Evolutionary conservation across 2,888 invertebrate species (phyloP).

Genomic region (Nephrotoma guestfalica): DNA sequence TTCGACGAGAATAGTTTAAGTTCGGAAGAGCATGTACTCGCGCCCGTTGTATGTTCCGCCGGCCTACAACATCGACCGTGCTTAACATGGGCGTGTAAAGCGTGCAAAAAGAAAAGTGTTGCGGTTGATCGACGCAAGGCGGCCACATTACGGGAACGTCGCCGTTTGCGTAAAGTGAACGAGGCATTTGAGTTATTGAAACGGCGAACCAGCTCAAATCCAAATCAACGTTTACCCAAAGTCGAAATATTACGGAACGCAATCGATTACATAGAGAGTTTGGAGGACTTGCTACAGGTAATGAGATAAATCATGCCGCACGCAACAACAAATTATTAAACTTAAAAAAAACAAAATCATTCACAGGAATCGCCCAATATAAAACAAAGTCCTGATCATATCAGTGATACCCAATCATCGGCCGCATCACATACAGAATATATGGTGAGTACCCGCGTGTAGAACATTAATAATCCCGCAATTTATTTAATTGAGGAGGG

Average conservation of each 20-base stretch:
- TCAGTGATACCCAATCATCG: constrained; percentile 24
- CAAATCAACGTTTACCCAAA: constrained; percentile 92
- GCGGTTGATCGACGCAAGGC: constrained; percentile 93
- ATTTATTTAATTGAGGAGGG: neutral
- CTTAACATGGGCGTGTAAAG: constrained; percentile 93
- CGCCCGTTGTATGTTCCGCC: constrained; percentile 34
- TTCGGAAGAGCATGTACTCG: constrained; percentile 31
- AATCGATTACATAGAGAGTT: constrained; percentile 91
- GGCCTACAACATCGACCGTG: constrained; percentile 49
- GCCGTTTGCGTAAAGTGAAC: constrained; percentile 90
- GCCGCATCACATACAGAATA: constrained; percentile 29
- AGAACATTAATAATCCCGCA: neutral
- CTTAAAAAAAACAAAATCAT: neutral
- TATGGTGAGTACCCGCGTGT: constrained; percentile 24
- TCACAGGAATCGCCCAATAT: constrained; percentile 27
- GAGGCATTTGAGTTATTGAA: constrained; percentile 95
- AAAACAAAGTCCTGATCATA: constrained; percentile 24
- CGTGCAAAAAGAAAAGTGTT: constrained; percentile 91
- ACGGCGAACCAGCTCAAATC: constrained; percentile 83
- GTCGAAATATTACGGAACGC: constrained; percentile 94
- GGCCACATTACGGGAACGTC: constrained; percentile 85
- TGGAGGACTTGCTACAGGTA: constrained; percentile 67
- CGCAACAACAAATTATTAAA: neutral
- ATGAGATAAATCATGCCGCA: constrained; percentile 3
- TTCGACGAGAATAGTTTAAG: constrained; percentile 31